Percentiles rank a stretch among this genome's conserved stretches.
Conservation (phyloP, 2,888 invertebrate species). For the Eudemis profundana region DNA sequence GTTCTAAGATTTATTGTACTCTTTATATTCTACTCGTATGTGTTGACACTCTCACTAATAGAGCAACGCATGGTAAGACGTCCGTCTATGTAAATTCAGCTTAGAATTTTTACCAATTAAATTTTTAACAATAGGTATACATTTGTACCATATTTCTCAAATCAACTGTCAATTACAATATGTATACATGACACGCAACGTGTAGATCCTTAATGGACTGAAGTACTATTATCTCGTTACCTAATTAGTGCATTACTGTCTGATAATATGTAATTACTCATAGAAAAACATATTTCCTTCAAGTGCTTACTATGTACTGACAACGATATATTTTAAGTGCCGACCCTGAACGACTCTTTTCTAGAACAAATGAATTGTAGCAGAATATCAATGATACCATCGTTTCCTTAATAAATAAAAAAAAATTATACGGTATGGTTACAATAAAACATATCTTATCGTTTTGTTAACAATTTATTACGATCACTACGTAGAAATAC, state of each 20-base stretch:
- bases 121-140: no score
- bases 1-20: no score
- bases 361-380: not conserved
- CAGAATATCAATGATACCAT: not conserved
- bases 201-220: not conserved
- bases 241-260: constrained; percentile 13
- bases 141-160: no score
- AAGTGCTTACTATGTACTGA: not conserved
- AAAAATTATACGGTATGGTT: not conserved
- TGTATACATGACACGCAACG: not conserved
- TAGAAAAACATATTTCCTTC: constrained; percentile 20
- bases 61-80: no score
- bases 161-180: not conserved
- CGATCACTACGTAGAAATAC: not conserved
- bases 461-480: constrained; percentile 7
- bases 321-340: not conserved
- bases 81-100: no score
- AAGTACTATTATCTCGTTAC: not conserved
- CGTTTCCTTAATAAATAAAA: not conserved
- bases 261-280: constrained; percentile 9
- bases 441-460: not conserved
- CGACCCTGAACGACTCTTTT: not conserved
- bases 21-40: no score
- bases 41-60: no score
- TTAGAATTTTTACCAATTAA: no score